Base-by-base conservation (phyloP, 2,113 vertebrate species). In the Orycteropus afer region DNA sequence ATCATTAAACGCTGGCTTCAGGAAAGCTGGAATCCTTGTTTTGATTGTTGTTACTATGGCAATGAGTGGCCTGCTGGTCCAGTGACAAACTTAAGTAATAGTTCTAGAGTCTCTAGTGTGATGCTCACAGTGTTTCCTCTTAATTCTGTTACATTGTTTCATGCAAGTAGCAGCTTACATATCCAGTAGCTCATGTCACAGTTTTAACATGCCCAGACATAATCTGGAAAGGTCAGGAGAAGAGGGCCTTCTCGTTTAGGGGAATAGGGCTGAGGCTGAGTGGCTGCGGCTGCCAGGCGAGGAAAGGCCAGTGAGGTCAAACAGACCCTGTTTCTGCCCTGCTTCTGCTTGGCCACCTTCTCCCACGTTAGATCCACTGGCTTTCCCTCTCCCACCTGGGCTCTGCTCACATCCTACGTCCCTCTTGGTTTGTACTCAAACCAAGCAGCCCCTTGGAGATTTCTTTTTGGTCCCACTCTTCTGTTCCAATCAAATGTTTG, bases 11-110 rank as follows among this genome's bases (percentile, higher is more conserved):
- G 11, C 22, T 23, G 63, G 55, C 97, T 53, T 79, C 51, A 67
- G 45, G 73, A 63, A 90, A 94, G 57, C 92, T 59, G 49, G 59
- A 82, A 11, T 40, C 0, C 6, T 81, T 89, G 61, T 96, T 96
- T 98, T 95, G 95, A 80, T 92, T 96, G 25, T 42, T 40, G 92
- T 96, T 96, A 96, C 96, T 32, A 20, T 61, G 65, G 90, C 0
- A 18, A 97, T 45, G 1, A 78, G 59, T 51, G 90, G 84, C 87
- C 93, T 76, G 88, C 73, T 80, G 90, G 63, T 91, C n/a, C 22
- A 61, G 63, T 61, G 83, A 91, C 71, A 89, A 80, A 59, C 57
- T 69, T 7, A 81, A 86, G 18, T 42, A 96, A 83, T 37, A 78
- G 76, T 76, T 77, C 40, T 74, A 57, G 40, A 73, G 92, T 90